These are phyloP conservation scores for Plutomurus gul DNA, from an alignment of 1,140 invertebrate genomes.

Conservation along the genomic window DNA sequence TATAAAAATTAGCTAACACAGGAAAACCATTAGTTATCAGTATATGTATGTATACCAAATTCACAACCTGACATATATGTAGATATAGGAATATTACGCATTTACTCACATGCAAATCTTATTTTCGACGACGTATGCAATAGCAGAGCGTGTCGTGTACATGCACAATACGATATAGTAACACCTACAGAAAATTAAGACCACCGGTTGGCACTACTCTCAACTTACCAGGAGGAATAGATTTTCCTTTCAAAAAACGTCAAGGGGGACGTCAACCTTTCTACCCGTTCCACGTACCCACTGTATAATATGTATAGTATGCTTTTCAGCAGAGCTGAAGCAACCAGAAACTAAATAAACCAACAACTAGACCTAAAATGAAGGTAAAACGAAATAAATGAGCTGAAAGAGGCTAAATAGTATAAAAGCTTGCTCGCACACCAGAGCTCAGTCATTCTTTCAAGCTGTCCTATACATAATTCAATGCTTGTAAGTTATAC, in stretches of 20 bases:
- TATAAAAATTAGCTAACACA: not conserved
- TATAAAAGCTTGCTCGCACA: not conserved
- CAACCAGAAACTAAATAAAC: not conserved
- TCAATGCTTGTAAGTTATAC: too few species aligned
- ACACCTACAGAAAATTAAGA: constrained; percentile 40
- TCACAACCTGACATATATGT: not conserved
- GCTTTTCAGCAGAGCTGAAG: too few species aligned
- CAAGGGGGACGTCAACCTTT: constrained; percentile 47
- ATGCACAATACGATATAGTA: not conserved
- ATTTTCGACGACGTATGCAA: not conserved
- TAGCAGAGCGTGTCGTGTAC: not conserved
- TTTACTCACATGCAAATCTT: not conserved
- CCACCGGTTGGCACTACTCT: constrained; percentile 31
- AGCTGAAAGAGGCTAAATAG: not conserved
- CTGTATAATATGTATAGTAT: too few species aligned
- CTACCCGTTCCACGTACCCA: not conserved
- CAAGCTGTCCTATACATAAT: too few species aligned
- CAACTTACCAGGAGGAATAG: constrained; percentile 32
- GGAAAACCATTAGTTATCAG: not conserved
- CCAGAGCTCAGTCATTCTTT: not conserved
- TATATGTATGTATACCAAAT: not conserved
- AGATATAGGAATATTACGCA: not conserved
- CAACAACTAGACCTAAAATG: not conserved
- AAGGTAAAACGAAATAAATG: not conserved
- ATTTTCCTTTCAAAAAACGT: constrained; percentile 46